Base-by-base conservation (phyloP, 1,140 invertebrate genomes). In the Sesamia nonagrioides region DNA sequence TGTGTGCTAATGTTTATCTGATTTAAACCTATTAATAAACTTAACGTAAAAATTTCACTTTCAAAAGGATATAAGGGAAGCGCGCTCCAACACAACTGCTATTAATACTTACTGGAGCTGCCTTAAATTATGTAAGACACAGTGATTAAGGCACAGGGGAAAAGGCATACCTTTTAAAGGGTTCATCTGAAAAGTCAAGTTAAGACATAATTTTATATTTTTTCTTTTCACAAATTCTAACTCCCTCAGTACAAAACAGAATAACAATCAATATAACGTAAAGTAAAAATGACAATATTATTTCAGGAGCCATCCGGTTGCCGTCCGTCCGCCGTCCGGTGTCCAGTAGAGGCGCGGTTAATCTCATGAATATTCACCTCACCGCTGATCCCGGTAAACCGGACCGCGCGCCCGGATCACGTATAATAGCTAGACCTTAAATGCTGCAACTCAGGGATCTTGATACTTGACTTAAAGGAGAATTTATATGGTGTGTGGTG, bases 311-410 rank as follows among this genome's bases (percentile, higher is more conserved):
- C 54, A 21, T 68, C 74, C 63, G 52, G 13, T 35, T 54, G 48
- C 7, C 66, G 52, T 42, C 52, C 52, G 63, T 6, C 6, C 6
- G 42, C 50, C 66, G 66, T 45, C 61, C 60, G 76, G 45, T 18
- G n/a, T 21, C 63, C 76, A 18, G 75, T 27, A 27, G 33, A 68
- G 54, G 63, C 63, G 48, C 48, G 60, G 74, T 77, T 77, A 77
- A 77, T 77, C 74, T 68, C 74, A 77, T 77, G 74, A 77, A 77
- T 77, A 77, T 77, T 77, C 74, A 77, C 60, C 74, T 77, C 45
- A 68, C 74, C 74, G 74, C 74, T 66, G 60, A 52, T 45, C 74
- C 60, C 48, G 74, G 45, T 77, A 66, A 77, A 68, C 74, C 60
- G 60, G 60, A 76, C 60, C 42, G 60, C 60, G 63, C 63, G 52